Evolutionary conservation across 92 coral and sea anemone genomes (phyloP).

Genomic region (Porites lobata): DNA sequence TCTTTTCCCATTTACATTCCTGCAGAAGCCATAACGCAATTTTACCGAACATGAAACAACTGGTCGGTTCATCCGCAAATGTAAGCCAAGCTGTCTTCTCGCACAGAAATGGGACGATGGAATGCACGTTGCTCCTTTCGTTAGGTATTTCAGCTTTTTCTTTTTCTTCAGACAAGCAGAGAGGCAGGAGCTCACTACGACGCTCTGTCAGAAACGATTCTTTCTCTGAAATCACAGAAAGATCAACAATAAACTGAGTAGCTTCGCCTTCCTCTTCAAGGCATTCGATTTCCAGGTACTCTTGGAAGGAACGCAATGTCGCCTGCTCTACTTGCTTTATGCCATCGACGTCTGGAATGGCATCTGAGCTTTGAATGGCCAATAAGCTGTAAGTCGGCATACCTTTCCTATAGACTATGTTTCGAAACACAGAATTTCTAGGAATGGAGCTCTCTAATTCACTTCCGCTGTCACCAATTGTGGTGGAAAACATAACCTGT

Average conservation of each 20-base stretch:
- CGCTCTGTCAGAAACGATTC: neutral
- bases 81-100: neutral
- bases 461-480: neutral
- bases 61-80: constrained; percentile 16
- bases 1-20: neutral
- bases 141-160: neutral
- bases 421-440: neutral
- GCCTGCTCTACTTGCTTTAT: neutral
- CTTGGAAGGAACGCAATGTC: neutral
- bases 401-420: neutral
- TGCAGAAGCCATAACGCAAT: neutral
- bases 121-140: neutral
- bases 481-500: constrained; percentile 1
- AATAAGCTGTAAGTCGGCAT: neutral
- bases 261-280: neutral
- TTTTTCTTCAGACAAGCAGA: neutral
- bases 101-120: neutral
- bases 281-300: neutral
- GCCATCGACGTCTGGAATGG: constrained; percentile 19
- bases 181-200: constrained; percentile 13
- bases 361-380: neutral
- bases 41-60: constrained; percentile 3
- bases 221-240: neutral
- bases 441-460: neutral
- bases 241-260: constrained; percentile 21